These are phyloP conservation scores for Timema podura DNA, from an alignment of 2,888 invertebrate genomes.

Conservation along the genomic window DNA sequence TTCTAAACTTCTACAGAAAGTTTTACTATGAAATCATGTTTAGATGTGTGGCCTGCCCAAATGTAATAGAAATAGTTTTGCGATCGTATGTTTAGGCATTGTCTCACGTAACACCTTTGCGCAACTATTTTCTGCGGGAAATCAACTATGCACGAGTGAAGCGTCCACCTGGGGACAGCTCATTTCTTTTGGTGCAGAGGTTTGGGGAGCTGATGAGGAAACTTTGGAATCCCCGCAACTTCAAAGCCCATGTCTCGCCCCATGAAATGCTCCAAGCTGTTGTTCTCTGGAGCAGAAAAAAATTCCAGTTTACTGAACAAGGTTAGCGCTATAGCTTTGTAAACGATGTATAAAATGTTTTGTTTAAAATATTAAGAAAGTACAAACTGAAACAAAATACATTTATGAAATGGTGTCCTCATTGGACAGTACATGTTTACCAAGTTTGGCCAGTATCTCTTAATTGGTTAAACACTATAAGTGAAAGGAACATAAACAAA, in stretches of 20 bases:
- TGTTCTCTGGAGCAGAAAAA: slow-evolving; percentile 93
- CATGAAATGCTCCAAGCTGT: slow-evolving; percentile 99
- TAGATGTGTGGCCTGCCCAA: too few relatives aligned
- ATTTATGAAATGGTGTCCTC: too few relatives aligned
- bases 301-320: slow-evolving; percentile 97
- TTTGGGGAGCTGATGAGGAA: slow-evolving; percentile 96
- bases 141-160: slow-evolving; percentile 85
- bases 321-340: slow-evolving; percentile 50
- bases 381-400: too few relatives aligned
- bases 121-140: slow-evolving; percentile 93
- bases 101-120: slow-evolving; percentile 88
- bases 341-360: too few relatives aligned
- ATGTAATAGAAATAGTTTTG: too few relatives aligned
- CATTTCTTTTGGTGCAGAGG: slow-evolving; percentile 82
- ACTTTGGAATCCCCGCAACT: slow-evolving; percentile 98
- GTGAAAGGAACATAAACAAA: too few relatives aligned
- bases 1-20: too few relatives aligned
- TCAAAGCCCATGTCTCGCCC: slow-evolving; percentile 98
- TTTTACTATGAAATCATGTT: too few relatives aligned
- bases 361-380: too few relatives aligned
- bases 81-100: slow-evolving; percentile 61
- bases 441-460: slow-evolving; percentile 2
- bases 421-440: neutral
- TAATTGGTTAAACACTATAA: too few relatives aligned
- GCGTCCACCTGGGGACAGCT: slow-evolving; percentile 92